These are phyloP conservation scores for Euclidia mi DNA, from an alignment of 2,888 invertebrate species.

Conservation along the genomic window DNA sequence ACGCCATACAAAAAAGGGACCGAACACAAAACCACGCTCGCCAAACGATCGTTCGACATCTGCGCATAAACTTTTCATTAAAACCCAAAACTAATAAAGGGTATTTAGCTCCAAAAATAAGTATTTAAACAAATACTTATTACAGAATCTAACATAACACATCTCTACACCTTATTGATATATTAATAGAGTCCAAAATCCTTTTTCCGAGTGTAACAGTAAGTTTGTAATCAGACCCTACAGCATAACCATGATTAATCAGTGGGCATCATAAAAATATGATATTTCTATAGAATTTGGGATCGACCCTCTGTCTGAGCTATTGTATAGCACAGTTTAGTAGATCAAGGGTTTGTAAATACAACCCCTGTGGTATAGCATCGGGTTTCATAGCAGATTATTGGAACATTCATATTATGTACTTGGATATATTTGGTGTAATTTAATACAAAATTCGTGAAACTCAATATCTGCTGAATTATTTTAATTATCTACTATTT, in stretches of 20 bases:
- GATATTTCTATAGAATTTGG: conserved; percentile 54
- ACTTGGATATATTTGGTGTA: no score
- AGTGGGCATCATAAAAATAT: conserved; percentile 56
- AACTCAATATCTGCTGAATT: no score
- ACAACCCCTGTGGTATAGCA: conserved; percentile 25
- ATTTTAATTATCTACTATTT: no score
- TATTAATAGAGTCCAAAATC: conserved; percentile 18
- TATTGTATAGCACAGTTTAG: conserved; percentile 34
- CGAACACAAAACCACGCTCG: conserved; percentile 26
- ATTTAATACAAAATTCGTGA: no score
- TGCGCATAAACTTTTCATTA: conserved; percentile 45
- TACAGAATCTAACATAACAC: conserved; percentile 10
- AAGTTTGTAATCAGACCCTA: conserved; percentile 38
- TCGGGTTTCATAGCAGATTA: conserved; percentile 25
- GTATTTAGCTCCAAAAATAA: conserved; percentile 52
- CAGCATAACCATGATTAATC: conserved; percentile 44
- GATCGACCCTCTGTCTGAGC: conserved; percentile 26
- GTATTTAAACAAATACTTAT: conserved; percentile 49
- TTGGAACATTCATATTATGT: conserved; percentile 3
- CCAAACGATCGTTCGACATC: conserved; percentile 37
- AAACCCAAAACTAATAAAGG: conserved; percentile 54
- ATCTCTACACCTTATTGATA: neutral
- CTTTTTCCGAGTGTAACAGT: neutral
- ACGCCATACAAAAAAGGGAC: conserved; percentile 22
- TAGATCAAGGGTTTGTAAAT: conserved; percentile 44